Percentiles rank a stretch among this genome's conserved stretches.
Conservation (phyloP, 2,113 vertebrate species). For the Lagenorhynchus albirostris region DNA sequence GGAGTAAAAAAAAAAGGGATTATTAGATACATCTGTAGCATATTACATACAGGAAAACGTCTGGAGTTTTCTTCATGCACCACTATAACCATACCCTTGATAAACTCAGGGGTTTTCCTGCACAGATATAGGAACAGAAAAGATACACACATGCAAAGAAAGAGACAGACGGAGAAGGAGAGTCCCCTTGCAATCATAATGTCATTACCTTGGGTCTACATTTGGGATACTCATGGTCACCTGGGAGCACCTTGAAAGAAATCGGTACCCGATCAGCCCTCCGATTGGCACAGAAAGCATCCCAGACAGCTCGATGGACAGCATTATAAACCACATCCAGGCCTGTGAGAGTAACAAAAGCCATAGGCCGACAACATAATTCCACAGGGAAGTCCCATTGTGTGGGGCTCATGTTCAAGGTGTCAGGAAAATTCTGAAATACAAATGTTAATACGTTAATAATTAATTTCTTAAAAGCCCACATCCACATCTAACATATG, state of each 20-base stretch:
- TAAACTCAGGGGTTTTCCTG: not conserved
- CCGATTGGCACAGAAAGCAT: conserved; percentile 96
- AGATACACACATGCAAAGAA: not conserved
- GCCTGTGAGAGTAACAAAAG: conserved; percentile 95
- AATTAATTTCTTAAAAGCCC: not conserved
- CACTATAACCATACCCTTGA: not conserved
- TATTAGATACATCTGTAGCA: not conserved
- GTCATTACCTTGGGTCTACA: conserved; percentile 94
- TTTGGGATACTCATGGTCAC: conserved; percentile 98
- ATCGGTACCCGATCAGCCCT: conserved; percentile 96
- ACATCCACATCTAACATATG: not conserved
- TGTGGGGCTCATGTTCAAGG: conserved; percentile 83
- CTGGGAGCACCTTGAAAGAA: conserved; percentile 97
- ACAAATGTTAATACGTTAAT: not conserved
- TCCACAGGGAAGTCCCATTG: conserved; percentile 99
- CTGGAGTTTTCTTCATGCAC: not conserved
- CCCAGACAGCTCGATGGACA: conserved; percentile 97
- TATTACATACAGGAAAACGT: not conserved
- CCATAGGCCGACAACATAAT: conserved; percentile 97
- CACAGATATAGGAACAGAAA: not conserved
- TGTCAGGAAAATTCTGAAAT: conserved; percentile 48
- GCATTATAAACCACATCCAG: conserved; percentile 97
- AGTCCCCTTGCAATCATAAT: not conserved
- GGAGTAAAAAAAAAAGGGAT: not conserved
- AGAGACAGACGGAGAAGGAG: not conserved